These are phyloP conservation scores for Lagopus muta DNA, from an alignment of 2,113 vertebrate species.

Conservation along the genomic window DNA sequence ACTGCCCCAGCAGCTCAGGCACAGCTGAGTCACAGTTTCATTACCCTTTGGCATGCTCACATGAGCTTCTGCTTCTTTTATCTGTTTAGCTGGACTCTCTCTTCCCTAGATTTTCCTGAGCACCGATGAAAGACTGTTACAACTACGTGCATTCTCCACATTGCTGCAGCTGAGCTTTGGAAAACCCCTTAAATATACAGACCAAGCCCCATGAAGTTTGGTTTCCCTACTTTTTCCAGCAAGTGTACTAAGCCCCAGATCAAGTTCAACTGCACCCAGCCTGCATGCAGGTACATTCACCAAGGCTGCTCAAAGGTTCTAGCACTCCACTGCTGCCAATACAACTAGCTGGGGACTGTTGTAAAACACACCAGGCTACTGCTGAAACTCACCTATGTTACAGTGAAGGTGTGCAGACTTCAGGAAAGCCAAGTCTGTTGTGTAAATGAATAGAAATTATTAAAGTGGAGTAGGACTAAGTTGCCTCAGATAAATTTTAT, in stretches of 20 bases:
- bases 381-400: background rate
- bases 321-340: background rate
- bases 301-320: background rate
- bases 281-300: background rate
- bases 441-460: background rate
- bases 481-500: background rate
- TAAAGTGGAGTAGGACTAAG: background rate
- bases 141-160: background rate
- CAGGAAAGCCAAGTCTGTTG: background rate
- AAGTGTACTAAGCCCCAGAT: background rate
- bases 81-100: background rate
- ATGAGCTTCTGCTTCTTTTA: background rate
- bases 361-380: background rate
- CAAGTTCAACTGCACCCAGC: background rate
- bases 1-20: background rate
- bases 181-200: fast-evolving
- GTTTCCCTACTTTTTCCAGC: background rate
- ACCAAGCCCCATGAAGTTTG: background rate
- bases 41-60: background rate
- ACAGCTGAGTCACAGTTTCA: background rate
- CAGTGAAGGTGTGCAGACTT: background rate
- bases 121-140: background rate
- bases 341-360: background rate
- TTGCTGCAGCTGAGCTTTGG: background rate
- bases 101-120: background rate